A percentile compares a stretch with the other conserved stretches of the same genome.
phyloP scores from a whole-genome alignment of 2,888 invertebrate genomes.

The Dryadula phaetusa region DNA sequence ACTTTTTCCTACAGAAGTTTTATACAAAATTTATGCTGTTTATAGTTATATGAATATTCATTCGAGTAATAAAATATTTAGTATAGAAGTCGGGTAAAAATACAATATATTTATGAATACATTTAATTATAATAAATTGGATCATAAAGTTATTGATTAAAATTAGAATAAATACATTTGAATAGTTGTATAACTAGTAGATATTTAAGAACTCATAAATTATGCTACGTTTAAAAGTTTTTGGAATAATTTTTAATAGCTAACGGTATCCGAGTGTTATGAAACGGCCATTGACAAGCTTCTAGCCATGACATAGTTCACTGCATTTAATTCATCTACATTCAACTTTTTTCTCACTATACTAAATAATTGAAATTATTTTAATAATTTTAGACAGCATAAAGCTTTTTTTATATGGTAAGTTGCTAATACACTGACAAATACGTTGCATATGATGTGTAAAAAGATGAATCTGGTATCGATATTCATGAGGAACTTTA shows the following conservation, averaged over 20 bases:
- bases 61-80: constrained; percentile 15
- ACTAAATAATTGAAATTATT: background rate
- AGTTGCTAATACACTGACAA: too few species aligned
- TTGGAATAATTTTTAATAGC: constrained; percentile 19
- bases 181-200: constrained; percentile 34
- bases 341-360: background rate
- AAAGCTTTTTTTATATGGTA: too few species aligned
- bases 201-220: constrained; percentile 32
- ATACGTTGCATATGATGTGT: too few species aligned
- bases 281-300: constrained; percentile 54
- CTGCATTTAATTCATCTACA: background rate
- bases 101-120: constrained; percentile 33
- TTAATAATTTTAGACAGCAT: too few species aligned
- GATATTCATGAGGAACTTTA: too few species aligned
- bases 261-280: constrained; percentile 30
- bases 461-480: too few species aligned
- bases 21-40: background rate
- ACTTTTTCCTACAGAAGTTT: background rate
- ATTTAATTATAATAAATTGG: constrained; percentile 32
- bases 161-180: constrained; percentile 39
- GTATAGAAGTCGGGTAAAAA: constrained; percentile 15
- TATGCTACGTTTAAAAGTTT: constrained; percentile 26
- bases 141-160: constrained; percentile 35
- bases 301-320: constrained; percentile 69
- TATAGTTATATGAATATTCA: constrained; percentile 18